Base-by-base conservation (phyloP, 2,797 vertebrate species). In the Lophius americanus region DNA sequence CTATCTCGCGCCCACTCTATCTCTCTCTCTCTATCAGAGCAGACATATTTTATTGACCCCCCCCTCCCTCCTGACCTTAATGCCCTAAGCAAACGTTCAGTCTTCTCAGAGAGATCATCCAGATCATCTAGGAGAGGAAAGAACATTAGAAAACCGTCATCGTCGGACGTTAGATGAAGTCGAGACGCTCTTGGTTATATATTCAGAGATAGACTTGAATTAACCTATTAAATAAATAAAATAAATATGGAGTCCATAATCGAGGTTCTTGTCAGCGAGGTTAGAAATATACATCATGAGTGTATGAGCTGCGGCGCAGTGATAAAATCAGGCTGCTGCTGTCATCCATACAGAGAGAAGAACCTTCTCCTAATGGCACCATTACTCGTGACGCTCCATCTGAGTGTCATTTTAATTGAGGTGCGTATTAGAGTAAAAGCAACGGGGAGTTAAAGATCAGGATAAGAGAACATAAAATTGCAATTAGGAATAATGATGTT, bases 401-500 rank as follows among this genome's bases (percentile, higher is more conserved):
- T 48, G 37, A 38, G 14, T n/a, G 12, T 52, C 10, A 50, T 50
- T 67, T 41, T 33, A 51, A 66, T 53, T 58, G 38, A 63, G 66
- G 42, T 58, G 36, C 48, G 68, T 80, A 59, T 58, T 61, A 12
- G 46, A 56, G 59, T 58, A 41, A 70, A 77, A 77, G 48, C 54
- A 70, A 51, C 63, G 66, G 67, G 83, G 75, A 70, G 68, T 68
- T 65, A 58, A 78, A 80, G 44, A 67, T 64, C 59, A 52, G 59
- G 44, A 67, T 64, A 62, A 52, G 59, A 51, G 54, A 68, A 77
- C 64, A 70, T 71, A 77, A 81, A 76, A 75, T 62, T 62, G 60
- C 65, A 78, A 70, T 83, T 75, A 75, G 50, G 73, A 68, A 66
- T 63, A 73, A 71, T 54, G 60, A 71, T 64, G 64, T 64, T 49